These are phyloP conservation scores for Polydrusus cervinus DNA, from an alignment of 2,888 invertebrate species.

Conservation along the genomic window DNA sequence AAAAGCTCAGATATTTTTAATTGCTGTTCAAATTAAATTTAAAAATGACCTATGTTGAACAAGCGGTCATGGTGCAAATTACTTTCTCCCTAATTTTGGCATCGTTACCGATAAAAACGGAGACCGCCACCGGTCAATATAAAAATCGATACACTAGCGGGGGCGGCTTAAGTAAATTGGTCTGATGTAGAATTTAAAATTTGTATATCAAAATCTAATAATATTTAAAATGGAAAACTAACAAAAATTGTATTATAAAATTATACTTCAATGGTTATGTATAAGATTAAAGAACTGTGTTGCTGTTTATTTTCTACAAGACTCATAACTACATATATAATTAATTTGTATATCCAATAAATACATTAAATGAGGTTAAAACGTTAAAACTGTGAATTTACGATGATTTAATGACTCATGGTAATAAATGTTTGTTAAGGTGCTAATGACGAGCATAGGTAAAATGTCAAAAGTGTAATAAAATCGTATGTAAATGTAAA, in stretches of 20 bases:
- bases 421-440: slow-evolving; percentile 11
- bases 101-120: neutral
- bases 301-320: no score
- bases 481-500: slow-evolving; percentile 40
- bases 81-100: slow-evolving; percentile 12
- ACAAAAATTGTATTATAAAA: no score
- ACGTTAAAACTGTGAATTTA: slow-evolving; percentile 13
- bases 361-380: slow-evolving; percentile 5
- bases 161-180: neutral
- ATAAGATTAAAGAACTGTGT: no score
- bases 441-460: slow-evolving; percentile 25
- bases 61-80: slow-evolving; percentile 9
- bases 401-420: slow-evolving; percentile 16
- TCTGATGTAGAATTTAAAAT: neutral
- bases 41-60: no score
- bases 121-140: neutral
- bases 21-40: neutral
- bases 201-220: no score
- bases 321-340: neutral
- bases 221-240: no score
- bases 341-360: neutral
- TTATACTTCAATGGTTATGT: no score
- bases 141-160: neutral
- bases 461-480: slow-evolving; percentile 34
- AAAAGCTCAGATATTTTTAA: neutral